A percentile compares a stretch with the other conserved stretches of the same genome.
These are phyloP conservation scores for Chaetophractus vellerosus DNA, from an alignment of 2,797 vertebrate genomes.

Conservation along the genomic window DNA sequence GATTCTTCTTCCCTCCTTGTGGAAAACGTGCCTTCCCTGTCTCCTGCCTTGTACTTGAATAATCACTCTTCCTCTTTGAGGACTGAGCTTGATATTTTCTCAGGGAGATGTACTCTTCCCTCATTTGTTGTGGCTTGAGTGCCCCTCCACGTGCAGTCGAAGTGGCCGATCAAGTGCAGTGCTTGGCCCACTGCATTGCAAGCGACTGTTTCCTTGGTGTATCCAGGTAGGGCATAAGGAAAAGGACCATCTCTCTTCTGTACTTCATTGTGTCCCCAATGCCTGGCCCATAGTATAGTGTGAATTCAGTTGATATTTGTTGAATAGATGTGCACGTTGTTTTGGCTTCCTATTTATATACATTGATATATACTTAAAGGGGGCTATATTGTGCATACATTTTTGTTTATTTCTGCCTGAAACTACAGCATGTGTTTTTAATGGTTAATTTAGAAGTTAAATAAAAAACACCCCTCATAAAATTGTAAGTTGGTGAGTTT, in stretches of 20 bases:
- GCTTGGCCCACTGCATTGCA: background rate
- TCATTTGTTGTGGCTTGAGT: background rate
- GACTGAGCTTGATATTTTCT: background rate
- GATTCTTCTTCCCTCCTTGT: background rate
- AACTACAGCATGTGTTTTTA: background rate
- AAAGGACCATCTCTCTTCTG: background rate
- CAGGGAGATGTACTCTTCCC: background rate
- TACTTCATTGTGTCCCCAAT: background rate
- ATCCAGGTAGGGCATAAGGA: background rate
- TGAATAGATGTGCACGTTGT: background rate
- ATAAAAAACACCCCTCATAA: background rate
- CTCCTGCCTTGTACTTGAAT: background rate
- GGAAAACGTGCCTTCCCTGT: background rate
- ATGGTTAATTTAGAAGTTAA: constrained; percentile 20
- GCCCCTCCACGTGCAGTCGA: background rate
- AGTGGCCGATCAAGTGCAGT: background rate
- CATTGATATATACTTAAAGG: constrained; percentile 2
- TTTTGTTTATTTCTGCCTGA: constrained; percentile 49
- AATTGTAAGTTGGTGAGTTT: constrained; percentile 1
- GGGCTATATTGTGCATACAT: background rate
- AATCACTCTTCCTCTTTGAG: background rate
- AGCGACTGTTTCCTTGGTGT: background rate
- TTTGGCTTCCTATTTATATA: background rate
- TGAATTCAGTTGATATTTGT: background rate
- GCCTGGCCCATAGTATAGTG: background rate